A percentile compares a stretch with the other conserved stretches of the same genome.
Conservation (phyloP, 1,140 invertebrate species). For the Oncopeltus fasciatus region DNA sequence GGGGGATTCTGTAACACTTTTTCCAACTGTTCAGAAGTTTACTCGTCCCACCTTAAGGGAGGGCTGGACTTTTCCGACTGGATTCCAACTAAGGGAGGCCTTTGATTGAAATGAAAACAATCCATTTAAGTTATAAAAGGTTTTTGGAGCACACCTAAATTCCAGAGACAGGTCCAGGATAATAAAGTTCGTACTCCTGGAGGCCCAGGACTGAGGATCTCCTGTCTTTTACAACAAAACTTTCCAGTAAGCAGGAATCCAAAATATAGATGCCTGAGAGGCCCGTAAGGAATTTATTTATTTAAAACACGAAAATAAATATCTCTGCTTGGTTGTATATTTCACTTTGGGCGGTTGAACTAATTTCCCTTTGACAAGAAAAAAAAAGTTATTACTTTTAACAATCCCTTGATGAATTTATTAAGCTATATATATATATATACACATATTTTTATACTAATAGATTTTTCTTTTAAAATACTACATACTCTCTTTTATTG, state of each 20-base stretch:
- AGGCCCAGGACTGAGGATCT: not conserved
- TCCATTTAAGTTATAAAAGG: not conserved
- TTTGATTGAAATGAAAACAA: not conserved
- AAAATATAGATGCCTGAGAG: not conserved
- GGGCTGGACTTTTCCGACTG: too few species aligned
- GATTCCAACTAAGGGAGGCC: too few species aligned
- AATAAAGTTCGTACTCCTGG: not conserved
- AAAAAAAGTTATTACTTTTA: too few species aligned
- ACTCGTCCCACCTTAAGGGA: too few species aligned
- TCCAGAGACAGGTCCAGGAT: not conserved
- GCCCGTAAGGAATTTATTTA: not conserved
- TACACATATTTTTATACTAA: too few species aligned
- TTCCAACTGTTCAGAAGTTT: too few species aligned
- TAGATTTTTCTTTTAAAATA: too few species aligned
- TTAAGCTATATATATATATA: too few species aligned
- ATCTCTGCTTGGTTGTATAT: too few species aligned
- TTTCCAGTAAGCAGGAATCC: not conserved
- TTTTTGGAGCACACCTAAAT: not conserved
- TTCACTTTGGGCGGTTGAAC: not conserved
- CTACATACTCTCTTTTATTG: too few species aligned
- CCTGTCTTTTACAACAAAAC: not conserved
- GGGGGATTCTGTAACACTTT: too few species aligned
- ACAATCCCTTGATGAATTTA: too few species aligned
- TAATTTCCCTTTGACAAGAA: not conserved
- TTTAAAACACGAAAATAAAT: not conserved